Percentiles rank a stretch among this genome's conserved stretches.
Conservation (phyloP, 2,888 invertebrate species). For the Watsonalla cultraria region DNA sequence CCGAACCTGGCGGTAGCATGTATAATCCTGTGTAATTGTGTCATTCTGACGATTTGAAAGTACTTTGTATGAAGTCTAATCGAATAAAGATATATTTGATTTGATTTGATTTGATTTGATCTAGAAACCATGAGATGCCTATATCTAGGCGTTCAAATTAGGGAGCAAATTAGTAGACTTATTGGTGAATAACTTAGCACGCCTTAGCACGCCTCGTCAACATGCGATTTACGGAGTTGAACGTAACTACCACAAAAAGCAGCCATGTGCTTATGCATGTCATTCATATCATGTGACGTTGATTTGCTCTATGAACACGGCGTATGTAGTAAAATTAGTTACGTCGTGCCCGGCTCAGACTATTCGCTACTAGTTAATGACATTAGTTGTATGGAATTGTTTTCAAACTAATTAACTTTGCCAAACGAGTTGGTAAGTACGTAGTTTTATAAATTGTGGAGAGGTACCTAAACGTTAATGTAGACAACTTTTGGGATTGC, state of each 20-base stretch:
- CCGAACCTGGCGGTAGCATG: too few relatives aligned
- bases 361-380: conserved; percentile 29
- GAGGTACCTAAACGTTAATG: too few relatives aligned
- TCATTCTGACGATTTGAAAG: too few relatives aligned
- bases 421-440: too few relatives aligned
- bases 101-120: too few relatives aligned
- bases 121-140: too few relatives aligned
- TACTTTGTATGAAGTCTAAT: too few relatives aligned
- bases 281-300: conserved; percentile 62
- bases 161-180: background rate
- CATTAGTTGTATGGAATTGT: conserved; percentile 16
- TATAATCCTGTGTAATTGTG: too few relatives aligned
- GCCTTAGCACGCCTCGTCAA: background rate
- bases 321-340: conserved; percentile 46
- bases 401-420: conserved; percentile 2
- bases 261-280: conserved; percentile 46
- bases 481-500: too few relatives aligned
- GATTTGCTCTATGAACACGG: conserved; percentile 10
- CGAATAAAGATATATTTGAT: too few relatives aligned
- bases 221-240: background rate
- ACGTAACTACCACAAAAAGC: conserved; percentile 20
- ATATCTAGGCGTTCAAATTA: too few relatives aligned
- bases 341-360: conserved; percentile 43
- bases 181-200: background rate
- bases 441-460: too few relatives aligned